Percentiles rank a stretch among this genome's conserved stretches.
phyloP scores from a whole-genome alignment of 1,140 invertebrate species.

The Euura lappo region DNA sequence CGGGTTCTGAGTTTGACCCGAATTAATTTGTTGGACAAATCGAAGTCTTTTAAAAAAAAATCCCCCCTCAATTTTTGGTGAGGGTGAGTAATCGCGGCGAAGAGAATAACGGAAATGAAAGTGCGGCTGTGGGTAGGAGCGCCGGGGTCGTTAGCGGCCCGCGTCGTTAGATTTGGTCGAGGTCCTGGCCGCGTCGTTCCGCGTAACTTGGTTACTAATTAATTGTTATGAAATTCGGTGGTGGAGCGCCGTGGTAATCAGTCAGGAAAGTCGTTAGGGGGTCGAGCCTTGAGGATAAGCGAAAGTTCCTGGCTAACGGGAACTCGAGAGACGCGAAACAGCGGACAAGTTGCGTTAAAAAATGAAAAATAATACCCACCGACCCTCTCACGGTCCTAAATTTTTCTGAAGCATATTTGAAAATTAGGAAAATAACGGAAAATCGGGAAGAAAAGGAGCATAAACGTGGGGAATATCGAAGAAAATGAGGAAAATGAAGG shows the following conservation, averaged over 20 bases:
- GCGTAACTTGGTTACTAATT: neutral
- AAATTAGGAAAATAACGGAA: no score
- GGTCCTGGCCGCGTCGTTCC: neutral
- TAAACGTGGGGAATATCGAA: no score
- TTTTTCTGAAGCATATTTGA: no score
- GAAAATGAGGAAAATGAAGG: no score
- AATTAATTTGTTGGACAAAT: neutral
- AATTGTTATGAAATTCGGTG: neutral
- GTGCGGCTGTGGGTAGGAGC: neutral
- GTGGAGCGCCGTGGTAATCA: neutral
- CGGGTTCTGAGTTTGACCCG: neutral
- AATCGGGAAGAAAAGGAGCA: no score
- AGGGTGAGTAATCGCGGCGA: neutral
- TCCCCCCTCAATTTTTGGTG: neutral
- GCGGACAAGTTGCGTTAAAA: no score
- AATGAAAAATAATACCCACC: no score
- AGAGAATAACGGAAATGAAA: neutral
- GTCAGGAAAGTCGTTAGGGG: neutral
- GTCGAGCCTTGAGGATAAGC: neutral
- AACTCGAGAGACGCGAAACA: no score
- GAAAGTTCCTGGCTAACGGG: no score
- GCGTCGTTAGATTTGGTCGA: neutral
- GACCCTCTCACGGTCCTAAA: no score
- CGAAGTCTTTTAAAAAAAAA: neutral
- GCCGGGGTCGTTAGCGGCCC: neutral